phyloP scores from a whole-genome alignment of 1,140 invertebrate species.

The Megalonaias nervosa region DNA sequence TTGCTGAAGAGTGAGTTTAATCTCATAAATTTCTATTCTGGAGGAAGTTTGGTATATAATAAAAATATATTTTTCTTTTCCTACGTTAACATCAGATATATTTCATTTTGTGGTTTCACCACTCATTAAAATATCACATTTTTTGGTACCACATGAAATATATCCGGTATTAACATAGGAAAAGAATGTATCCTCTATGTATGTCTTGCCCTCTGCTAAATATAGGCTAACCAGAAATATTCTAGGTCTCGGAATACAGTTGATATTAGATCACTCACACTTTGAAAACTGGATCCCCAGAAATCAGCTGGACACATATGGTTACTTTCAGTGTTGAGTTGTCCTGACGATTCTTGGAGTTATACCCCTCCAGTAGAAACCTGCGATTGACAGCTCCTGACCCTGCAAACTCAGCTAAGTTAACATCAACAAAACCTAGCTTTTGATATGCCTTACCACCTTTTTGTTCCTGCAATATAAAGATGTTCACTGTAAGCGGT shows the following conservation, averaged over 20 bases:
- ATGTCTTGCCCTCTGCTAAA: background rate
- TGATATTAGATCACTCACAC: slow-evolving; percentile 80
- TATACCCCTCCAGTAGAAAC: slow-evolving; percentile 95
- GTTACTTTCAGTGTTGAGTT: slow-evolving; percentile 94
- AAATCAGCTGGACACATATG: slow-evolving; percentile 93
- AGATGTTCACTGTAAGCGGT: background rate
- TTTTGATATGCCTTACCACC: slow-evolving; percentile 95
- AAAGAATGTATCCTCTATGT: too few relatives aligned
- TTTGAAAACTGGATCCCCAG: slow-evolving; percentile 97
- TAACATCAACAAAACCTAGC: slow-evolving; percentile 96
- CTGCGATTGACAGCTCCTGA: slow-evolving; percentile 87
- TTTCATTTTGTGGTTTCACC: too few relatives aligned
- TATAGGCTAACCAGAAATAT: background rate
- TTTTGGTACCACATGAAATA: too few relatives aligned
- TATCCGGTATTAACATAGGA: too few relatives aligned
- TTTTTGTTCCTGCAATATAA: slow-evolving; percentile 79
- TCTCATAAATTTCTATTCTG: too few relatives aligned
- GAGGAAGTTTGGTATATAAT: too few relatives aligned
- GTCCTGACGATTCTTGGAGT: slow-evolving; percentile 89
- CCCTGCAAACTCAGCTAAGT: slow-evolving; percentile 96
- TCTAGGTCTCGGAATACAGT: background rate
- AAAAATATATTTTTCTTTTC: too few relatives aligned
- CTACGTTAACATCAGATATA: too few relatives aligned
- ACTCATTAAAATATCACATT: too few relatives aligned
- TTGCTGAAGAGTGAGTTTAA: too few relatives aligned